These are phyloP conservation scores for Eledona agricola DNA, from an alignment of 2,888 invertebrate genomes.

Conservation along the genomic window DNA sequence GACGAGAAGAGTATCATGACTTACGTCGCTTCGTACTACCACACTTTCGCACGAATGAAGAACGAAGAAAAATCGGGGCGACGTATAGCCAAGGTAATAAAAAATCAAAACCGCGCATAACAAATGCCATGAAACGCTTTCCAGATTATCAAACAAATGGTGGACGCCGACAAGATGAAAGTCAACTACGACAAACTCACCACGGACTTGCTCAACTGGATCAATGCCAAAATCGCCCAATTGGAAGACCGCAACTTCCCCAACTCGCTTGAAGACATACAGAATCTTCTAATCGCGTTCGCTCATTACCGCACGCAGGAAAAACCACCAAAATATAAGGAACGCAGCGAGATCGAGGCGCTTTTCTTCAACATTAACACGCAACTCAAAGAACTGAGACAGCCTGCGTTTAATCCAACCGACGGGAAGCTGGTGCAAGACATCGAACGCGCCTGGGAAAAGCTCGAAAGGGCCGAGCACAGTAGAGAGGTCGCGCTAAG, in stretches of 20 bases:
- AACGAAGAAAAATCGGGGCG: constrained; percentile 97
- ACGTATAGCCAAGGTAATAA: constrained; percentile 95
- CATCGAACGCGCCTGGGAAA: constrained; percentile 94
- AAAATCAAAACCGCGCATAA: too few relatives aligned
- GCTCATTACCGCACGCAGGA: constrained; percentile 96
- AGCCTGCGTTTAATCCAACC: constrained; percentile 83
- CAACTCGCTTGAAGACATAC: constrained; percentile 94
- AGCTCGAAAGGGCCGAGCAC: constrained; percentile 93
- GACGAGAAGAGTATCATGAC: constrained; percentile 99
- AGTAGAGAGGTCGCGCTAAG: constrained; percentile 90
- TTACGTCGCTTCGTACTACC: constrained; percentile 98
- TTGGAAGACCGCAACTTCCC: constrained; percentile 89
- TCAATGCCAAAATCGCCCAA: constrained; percentile 82
- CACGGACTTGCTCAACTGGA: constrained; percentile 91
- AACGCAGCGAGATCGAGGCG: constrained; percentile 96
- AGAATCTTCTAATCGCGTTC: constrained; percentile 86
- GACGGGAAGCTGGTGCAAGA: constrained; percentile 95
- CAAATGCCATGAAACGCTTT: too few relatives aligned
- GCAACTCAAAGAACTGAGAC: constrained; percentile 91
- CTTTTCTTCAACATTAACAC: constrained; percentile 97
- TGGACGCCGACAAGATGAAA: constrained; percentile 94
- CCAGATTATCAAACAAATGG: constrained; percentile 95
- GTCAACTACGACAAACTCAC: constrained; percentile 87
- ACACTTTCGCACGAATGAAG: constrained; percentile 99
- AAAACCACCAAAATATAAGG: constrained; percentile 98